Evolutionary conservation across 2,888 invertebrate genomes (phyloP), one percentile per base, ranked within the genome.

Genomic region (Escarpia spicata): DNA sequence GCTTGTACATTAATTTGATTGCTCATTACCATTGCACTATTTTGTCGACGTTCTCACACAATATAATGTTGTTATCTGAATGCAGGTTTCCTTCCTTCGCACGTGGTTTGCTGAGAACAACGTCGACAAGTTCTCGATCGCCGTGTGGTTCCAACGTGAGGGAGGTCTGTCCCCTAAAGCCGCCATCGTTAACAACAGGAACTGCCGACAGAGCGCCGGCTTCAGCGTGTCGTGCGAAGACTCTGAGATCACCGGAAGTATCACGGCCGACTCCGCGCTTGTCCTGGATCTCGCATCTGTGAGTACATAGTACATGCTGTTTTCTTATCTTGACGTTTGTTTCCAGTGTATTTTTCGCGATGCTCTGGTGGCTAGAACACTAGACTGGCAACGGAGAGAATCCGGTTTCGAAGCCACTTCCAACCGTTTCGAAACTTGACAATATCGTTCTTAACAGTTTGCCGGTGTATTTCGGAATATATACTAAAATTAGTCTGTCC

Each of bases 61-160:
- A 26, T n/a, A 75, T 75, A 2, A 75, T 2, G 0, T 75, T 75
- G 75, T 26, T 26, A 75, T 19, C 75, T n/a, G 75, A 26, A 75
- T 26, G 26, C 75, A 91, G 91, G 91, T 91, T 26, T 19, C 91
- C 52, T 91, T 91, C 91, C 37, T 91, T 4, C 44, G 91, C 52
- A 58, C 45, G 19, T 91, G 58, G 37, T 91, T 91, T 45, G 91
- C 91, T 3, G 91, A 52, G 91, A 91, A 91, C 58, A 45, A 52
- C 15, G 91, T 91, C 3, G 58, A 91, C 37, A 52, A 91, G 52
- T 91, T 91, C 91, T 52, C 91, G 26, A 58, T 58, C 52, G 44
- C 91, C 45, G 52, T 91, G n/a, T 91, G 91, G 91, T 91, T 91
- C 91, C 26, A 91, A 91, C 75, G 75, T 26, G 3, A 6, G 6